Base-by-base conservation (phyloP, 35 echinoderm and acorn worm genomes). In the Stichopus chloronotus region DNA sequence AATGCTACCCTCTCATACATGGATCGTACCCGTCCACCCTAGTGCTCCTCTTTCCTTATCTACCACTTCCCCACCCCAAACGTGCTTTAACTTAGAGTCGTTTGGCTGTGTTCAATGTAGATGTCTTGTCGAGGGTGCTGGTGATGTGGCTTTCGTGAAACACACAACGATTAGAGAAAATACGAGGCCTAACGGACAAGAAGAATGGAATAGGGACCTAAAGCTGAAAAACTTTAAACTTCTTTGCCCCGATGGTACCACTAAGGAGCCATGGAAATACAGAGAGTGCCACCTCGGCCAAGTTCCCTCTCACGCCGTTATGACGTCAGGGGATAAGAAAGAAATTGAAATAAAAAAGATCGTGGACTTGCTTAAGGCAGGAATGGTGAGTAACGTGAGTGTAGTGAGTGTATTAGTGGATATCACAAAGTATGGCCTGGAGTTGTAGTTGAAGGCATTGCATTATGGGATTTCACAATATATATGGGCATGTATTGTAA, bases 61-160 rank as follows among this genome's bases (percentile, higher is more conserved):
- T 43, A 43, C 30, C 30, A 43, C 0, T 43, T 43, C 1, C 3
- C 30, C 0, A 3, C 30, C 30, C 30, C 30, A 43, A 43, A 43
- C 30, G 30, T 43, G 30, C 30, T 43, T 43, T 43, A 43, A 43
- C 30, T 43, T 43, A 43, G 30, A 43, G 30, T 43, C 30, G 30
- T 43, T 43, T 43, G 30, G 30, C 30, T 43, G 30, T 43, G 3
- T 43, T 43, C 30, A 43, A 43, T 43, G 30, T 17, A 97, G 96
- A 72, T 97, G 96, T 78, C 74, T 97, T 69, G 96, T 83, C 24
- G 96, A 92, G 63, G 82, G 12, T 14, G 86, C 74, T 0, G 96
- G 96, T 59, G 96, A 97, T 17, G 96, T 97, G 56, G 96, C 96
- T 5, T 97, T 97, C 77, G 93, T 97, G 5, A 97, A 97, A 78